A percentile compares a stretch with the other conserved stretches of the same genome.
phyloP scores from a whole-genome alignment of 2,113 vertebrate genomes.

The Monopterus albus region DNA sequence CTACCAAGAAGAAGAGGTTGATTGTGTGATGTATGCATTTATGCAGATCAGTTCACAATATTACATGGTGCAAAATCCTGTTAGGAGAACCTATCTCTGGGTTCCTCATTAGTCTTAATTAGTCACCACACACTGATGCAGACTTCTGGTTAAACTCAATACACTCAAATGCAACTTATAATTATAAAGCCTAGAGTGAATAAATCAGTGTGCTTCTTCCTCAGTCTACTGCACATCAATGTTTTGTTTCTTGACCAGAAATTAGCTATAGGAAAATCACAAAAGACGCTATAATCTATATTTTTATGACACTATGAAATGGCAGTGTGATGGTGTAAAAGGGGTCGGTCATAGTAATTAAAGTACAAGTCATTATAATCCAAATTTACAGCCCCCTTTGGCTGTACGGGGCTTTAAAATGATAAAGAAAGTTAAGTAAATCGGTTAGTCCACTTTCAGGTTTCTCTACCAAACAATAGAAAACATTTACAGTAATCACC shows the following conservation, averaged over 20 bases:
- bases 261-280: slow-evolving; percentile 10
- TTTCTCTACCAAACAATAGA: no score
- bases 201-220: no score
- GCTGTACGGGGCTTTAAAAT: background rate
- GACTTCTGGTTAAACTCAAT: no score
- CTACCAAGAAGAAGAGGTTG: slow-evolving; percentile 35
- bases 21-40: slow-evolving; percentile 11
- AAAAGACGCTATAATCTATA: slow-evolving; percentile 6
- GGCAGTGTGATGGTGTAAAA: background rate
- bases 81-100: slow-evolving; percentile 20
- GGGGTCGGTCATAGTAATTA: background rate
- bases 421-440: no score
- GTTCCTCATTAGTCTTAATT: slow-evolving; percentile 19
- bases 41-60: background rate
- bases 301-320: background rate
- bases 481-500: no score
- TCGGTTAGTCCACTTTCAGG: no score
- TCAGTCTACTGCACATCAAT: no score
- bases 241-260: slow-evolving; percentile 6
- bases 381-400: background rate
- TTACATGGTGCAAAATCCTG: slow-evolving; percentile 11
- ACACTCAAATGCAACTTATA: no score
- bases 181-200: no score
- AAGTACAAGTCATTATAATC: background rate
- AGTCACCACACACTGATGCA: slow-evolving; percentile 4